Conservation (phyloP, 2,797 vertebrate genomes). For the Poecilia picta region DNA sequence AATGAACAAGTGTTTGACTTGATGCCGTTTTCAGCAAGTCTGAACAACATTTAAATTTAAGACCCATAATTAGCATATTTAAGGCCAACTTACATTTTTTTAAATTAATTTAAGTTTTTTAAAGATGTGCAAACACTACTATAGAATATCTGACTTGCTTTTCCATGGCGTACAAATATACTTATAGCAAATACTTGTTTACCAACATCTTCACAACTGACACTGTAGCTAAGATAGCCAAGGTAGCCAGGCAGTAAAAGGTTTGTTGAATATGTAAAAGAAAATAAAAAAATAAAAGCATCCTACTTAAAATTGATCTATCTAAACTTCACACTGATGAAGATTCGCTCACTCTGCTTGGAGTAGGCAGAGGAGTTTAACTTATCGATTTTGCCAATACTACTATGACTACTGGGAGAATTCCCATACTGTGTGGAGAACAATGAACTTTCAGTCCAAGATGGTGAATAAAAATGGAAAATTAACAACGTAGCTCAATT, state of each 20-base stretch:
- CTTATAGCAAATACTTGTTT: neutral
- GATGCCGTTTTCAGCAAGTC: too few species aligned
- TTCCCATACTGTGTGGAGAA: neutral
- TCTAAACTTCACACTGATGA: neutral
- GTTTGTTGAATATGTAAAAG: neutral
- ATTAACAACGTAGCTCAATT: neutral
- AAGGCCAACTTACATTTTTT: too few species aligned
- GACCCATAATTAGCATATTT: too few species aligned
- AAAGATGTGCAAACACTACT: too few species aligned
- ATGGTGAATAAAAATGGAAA: neutral
- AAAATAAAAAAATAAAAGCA: too few species aligned
- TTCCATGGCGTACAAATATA: neutral
- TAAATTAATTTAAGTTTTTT: too few species aligned
- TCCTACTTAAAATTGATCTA: neutral
- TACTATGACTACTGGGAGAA: neutral
- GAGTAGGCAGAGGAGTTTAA: neutral
- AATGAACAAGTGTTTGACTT: neutral
- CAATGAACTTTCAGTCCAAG: neutral
- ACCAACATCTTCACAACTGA: neutral
- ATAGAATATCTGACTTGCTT: neutral
- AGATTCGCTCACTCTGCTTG: neutral
- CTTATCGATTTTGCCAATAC: neutral
- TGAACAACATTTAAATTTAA: too few species aligned
- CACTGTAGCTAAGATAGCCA: neutral
- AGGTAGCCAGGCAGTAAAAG: neutral